A percentile compares a stretch with the other conserved stretches of the same genome.
These are phyloP conservation scores for Criorhina ranunculi DNA, from an alignment of 2,888 invertebrate genomes.

Conservation along the genomic window DNA sequence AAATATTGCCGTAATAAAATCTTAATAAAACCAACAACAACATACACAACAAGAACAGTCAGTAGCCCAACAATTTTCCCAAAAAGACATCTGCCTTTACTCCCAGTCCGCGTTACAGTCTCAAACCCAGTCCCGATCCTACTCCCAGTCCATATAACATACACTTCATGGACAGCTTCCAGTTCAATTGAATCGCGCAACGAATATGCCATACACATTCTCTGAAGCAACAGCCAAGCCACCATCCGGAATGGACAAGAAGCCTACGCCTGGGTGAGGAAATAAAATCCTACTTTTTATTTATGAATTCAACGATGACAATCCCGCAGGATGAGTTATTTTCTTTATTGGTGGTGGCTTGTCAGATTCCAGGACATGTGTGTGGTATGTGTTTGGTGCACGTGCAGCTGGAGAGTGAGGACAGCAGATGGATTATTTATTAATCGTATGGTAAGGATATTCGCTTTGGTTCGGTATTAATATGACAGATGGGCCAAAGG, in stretches of 20 bases:
- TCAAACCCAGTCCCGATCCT: background rate
- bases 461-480: background rate
- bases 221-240: constrained; percentile 1
- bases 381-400: background rate
- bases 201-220: background rate
- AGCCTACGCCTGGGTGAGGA: constrained; percentile 14
- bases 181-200: background rate
- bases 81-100: background rate
- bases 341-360: constrained; percentile 27
- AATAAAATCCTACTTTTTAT: constrained; percentile 34
- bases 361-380: constrained; percentile 32
- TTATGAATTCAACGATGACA: constrained; percentile 43
- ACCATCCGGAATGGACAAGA: constrained; percentile 9
- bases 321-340: constrained; percentile 35
- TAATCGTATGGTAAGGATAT: background rate
- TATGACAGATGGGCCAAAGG: constrained; percentile 5
- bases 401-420: too few relatives aligned
- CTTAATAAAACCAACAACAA: constrained; percentile 43
- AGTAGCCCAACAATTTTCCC: background rate
- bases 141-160: background rate
- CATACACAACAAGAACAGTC: background rate
- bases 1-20: constrained; percentile 53
- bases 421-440: background rate
- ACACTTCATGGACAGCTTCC: background rate
- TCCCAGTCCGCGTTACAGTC: background rate